Conservation (phyloP, 2,797 vertebrate species). For the Micrastur ruficollis region DNA sequence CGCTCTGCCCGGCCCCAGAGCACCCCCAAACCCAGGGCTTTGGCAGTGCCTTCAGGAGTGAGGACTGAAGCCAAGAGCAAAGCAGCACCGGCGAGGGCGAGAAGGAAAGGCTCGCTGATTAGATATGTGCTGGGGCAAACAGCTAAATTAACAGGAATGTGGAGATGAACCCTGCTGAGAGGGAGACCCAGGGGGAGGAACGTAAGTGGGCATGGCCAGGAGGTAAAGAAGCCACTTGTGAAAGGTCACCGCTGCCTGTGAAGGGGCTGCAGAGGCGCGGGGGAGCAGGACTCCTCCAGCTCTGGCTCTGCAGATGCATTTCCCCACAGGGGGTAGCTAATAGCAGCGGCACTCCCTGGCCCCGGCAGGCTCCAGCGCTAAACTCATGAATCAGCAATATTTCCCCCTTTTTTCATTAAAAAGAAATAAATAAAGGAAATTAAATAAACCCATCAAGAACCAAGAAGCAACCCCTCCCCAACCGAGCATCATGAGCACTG, state of each 20-base stretch:
- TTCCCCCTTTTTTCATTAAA: not conserved
- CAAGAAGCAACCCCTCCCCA: not conserved
- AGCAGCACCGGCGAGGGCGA: accelerated
- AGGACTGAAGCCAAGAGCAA: not conserved
- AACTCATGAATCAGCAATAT: not conserved
- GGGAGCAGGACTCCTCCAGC: not conserved
- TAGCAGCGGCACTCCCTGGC: not conserved
- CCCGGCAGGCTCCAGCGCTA: not conserved
- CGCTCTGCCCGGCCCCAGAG: not conserved
- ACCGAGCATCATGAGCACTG: not conserved
- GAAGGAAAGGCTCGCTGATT: not conserved
- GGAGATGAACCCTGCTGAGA: not conserved
- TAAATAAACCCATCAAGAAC: not conserved
- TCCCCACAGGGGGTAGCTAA: not conserved
- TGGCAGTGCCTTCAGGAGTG: accelerated
- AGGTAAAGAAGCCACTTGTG: slow-evolving; percentile 37
- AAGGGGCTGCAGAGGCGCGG: not conserved
- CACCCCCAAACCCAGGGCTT: accelerated
- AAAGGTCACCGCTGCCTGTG: not conserved
- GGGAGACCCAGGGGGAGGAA: not conserved
- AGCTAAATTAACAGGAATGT: not conserved
- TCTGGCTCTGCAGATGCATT: not conserved
- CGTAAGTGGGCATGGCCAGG: not conserved
- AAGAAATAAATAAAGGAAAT: not conserved
- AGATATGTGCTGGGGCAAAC: not conserved